Percentiles rank a stretch among this genome's conserved stretches.
Conservation (phyloP, 92 coral and sea anemone genomes). For the Diadumene lineata region DNA sequence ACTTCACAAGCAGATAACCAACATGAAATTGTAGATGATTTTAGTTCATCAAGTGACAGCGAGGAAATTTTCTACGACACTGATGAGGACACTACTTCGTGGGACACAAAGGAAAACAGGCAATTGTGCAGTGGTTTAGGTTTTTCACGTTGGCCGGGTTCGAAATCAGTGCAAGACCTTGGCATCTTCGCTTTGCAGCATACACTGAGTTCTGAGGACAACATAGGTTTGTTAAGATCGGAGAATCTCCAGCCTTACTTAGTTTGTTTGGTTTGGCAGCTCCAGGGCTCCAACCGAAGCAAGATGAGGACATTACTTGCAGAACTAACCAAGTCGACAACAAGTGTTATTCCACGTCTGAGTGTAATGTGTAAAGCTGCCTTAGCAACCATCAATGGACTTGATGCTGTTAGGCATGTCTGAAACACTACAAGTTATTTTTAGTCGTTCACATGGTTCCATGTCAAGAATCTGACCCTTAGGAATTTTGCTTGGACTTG, state of each 20-base stretch:
- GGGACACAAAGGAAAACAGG: neutral
- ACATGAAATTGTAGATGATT: neutral
- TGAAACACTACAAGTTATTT: neutral
- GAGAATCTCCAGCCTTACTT: constrained; percentile 70
- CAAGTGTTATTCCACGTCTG: constrained; percentile 51
- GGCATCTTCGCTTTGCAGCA: constrained; percentile 78
- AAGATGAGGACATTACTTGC: constrained; percentile 12
- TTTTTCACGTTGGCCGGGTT: constrained; percentile 58
- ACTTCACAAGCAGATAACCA: neutral
- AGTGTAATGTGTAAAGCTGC: constrained; percentile 58
- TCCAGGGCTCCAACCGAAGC: constrained; percentile 20
- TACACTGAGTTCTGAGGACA: constrained; percentile 52
- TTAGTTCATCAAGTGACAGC: neutral
- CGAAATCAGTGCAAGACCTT: constrained; percentile 57
- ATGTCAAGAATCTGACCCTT: no score
- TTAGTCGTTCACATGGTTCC: no score
- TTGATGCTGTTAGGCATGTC: constrained; percentile 39
- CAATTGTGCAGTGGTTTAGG: neutral
- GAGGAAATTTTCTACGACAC: neutral
- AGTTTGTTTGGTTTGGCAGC: constrained; percentile 69
- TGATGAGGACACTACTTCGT: neutral
- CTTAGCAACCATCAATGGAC: constrained; percentile 55
- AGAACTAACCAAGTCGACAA: neutral
- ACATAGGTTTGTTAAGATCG: constrained; percentile 39
- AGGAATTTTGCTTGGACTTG: no score